Evolutionary conservation across 2,113 vertebrate species (phyloP).

Genomic region (Machaerirhynchus nigripectus): DNA sequence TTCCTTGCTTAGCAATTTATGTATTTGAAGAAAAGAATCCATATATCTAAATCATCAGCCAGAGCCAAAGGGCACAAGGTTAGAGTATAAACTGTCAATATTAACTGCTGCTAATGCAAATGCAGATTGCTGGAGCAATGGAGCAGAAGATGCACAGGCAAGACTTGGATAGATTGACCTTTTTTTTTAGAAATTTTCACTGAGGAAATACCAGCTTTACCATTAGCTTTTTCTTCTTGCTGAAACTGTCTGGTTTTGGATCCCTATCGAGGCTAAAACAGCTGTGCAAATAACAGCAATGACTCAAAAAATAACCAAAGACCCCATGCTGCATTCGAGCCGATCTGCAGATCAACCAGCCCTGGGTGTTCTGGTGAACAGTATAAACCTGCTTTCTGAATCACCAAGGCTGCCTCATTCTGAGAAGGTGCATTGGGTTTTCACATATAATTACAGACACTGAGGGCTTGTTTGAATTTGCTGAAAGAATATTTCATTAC

Average conservation of each 20-base stretch:
- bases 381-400: not conserved
- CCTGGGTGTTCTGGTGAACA: not conserved
- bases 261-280: not conserved
- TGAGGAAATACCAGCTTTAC: not conserved
- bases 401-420: not conserved
- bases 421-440: not conserved
- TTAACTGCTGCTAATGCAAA: not conserved
- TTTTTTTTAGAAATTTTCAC: not conserved
- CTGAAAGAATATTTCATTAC: not conserved
- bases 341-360: not conserved
- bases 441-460: not conserved
- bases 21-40: not conserved
- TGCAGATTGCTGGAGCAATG: not conserved
- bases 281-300: not conserved
- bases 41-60: not conserved
- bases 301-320: not conserved
- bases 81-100: not conserved
- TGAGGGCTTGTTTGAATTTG: not conserved
- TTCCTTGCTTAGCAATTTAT: not conserved
- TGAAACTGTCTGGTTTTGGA: not conserved
- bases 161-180: not conserved
- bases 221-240: not conserved
- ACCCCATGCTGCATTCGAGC: rapidly evolving
- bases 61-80: not conserved
- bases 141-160: not conserved